phyloP scores from a whole-genome alignment of 1,140 invertebrate species.

The Cydia amplana region DNA sequence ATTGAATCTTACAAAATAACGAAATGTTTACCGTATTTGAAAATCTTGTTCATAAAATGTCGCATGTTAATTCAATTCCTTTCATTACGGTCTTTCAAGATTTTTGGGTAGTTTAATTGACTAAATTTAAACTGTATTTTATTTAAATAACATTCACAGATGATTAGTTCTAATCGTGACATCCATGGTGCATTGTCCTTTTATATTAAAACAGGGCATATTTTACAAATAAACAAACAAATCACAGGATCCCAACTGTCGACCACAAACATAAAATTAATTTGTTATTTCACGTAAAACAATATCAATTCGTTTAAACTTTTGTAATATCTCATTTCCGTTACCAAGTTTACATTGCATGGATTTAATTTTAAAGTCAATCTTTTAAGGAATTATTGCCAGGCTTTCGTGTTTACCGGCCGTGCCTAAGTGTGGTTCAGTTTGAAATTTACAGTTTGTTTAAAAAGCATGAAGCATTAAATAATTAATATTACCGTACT shows the following conservation, averaged over 20 bases:
- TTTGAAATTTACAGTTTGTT: not conserved
- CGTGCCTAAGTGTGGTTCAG: not conserved
- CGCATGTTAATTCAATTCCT: too few relatives aligned
- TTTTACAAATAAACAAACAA: conserved; percentile 16
- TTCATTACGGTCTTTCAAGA: too few relatives aligned
- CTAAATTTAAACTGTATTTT: too few relatives aligned
- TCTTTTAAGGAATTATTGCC: conserved; percentile 14
- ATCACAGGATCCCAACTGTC: conserved; percentile 17
- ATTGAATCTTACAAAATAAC: too few relatives aligned
- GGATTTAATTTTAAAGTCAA: conserved; percentile 27
- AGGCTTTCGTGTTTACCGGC: not conserved
- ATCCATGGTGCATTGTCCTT: too few relatives aligned
- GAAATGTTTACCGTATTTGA: too few relatives aligned
- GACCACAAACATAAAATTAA: conserved; percentile 23
- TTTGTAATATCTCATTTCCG: conserved; percentile 29
- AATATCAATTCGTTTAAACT: conserved; percentile 31
- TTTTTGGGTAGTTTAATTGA: too few relatives aligned
- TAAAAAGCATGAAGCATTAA: not conserved
- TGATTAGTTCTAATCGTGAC: too few relatives aligned
- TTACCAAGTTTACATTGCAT: conserved; percentile 18
- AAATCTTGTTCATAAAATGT: too few relatives aligned
- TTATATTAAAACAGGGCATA: not conserved
- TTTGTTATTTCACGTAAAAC: conserved; percentile 27
- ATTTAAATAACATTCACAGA: too few relatives aligned
- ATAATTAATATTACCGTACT: not conserved